Evolutionary conservation across 2,888 invertebrate species (phyloP).

Genomic region (Meliscaeva auricollis): DNA sequence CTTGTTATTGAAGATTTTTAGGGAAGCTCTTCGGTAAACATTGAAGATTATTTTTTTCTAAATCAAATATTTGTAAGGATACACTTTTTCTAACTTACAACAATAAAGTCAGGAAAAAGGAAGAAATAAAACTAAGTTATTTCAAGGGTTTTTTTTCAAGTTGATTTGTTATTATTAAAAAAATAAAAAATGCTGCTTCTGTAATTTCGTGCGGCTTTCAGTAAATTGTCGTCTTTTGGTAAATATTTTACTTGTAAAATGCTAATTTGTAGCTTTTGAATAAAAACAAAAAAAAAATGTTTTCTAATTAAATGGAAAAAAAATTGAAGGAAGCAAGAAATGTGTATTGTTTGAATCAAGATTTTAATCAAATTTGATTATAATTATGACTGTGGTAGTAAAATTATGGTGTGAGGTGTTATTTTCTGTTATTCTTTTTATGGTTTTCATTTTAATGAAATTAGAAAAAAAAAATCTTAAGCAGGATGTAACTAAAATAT

Average conservation of each 20-base stretch:
- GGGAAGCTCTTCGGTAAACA: neutral
- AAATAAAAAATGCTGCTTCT: slow-evolving; percentile 1
- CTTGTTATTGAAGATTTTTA: neutral
- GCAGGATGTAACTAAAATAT: no score
- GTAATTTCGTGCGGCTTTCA: neutral
- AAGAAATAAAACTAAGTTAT: slow-evolving; percentile 10
- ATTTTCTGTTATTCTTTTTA: no score
- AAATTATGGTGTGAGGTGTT: no score
- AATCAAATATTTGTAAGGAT: neutral
- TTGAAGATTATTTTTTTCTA: neutral
- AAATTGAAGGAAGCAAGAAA: neutral
- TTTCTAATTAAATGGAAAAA: neutral
- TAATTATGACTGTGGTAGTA: no score
- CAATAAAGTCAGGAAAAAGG: neutral
- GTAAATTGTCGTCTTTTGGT: neutral
- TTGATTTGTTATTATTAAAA: slow-evolving; percentile 36
- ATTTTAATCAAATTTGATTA: no score
- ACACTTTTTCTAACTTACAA: neutral
- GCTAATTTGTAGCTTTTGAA: slow-evolving; percentile 1
- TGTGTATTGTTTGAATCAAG: no score
- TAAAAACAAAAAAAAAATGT: neutral
- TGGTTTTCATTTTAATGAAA: no score
- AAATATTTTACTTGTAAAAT: neutral
- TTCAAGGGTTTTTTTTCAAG: slow-evolving; percentile 19
- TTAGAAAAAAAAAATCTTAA: no score